Evolutionary conservation across 2,113 vertebrate genomes (phyloP), one percentile per base, ranked within the genome.

Genomic region (Hiodon tergisus): DNA sequence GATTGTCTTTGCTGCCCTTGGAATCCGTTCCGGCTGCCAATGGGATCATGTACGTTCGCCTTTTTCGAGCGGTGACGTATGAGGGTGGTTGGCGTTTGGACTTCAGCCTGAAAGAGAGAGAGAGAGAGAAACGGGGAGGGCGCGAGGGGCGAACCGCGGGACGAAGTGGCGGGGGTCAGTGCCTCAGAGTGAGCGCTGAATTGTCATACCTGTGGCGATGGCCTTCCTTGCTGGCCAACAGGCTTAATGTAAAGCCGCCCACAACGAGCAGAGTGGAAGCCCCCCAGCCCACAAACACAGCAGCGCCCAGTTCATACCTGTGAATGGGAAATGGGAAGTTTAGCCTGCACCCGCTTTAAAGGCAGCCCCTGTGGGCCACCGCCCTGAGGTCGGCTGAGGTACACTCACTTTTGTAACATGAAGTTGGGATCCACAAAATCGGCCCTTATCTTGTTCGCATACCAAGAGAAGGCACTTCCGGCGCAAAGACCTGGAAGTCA

Each of bases 221-320:
- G 3, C 79, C 82, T 76, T 90, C 90, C 84, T 77, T 89, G 48
- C 83, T 88, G 55, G 89, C 86, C 63, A 91, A 87, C 85, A 91
- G 96, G 81, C 87, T 91, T 89, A 95, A 88, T 84, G 96, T 92
- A 9, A 85, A 73, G 52, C 93, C 93, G 14, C 93, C 95, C 69
- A 87, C 89, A 74, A 98, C 89, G 82, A 95, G 92, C 75, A 99
- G 93, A 0, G 92, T 88, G 17, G 96, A 90, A 78, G 96, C 97
- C 62, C 95, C 95, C 95, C 95, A 99, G 71, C 97, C 97, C 61
- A 98, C 84, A 75, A 98, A 99, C 71, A 99, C 78, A 13, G 94
- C 97, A 3, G 95, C 94, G 87, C 96, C 95, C 65, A 99, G 78
- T 89, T 99, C 97, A 88, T 89, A 98, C 83, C 97, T 98, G 8